Evolutionary conservation across 1,140 invertebrate genomes (phyloP).

Genomic region (Euura saliciscinereae): DNA sequence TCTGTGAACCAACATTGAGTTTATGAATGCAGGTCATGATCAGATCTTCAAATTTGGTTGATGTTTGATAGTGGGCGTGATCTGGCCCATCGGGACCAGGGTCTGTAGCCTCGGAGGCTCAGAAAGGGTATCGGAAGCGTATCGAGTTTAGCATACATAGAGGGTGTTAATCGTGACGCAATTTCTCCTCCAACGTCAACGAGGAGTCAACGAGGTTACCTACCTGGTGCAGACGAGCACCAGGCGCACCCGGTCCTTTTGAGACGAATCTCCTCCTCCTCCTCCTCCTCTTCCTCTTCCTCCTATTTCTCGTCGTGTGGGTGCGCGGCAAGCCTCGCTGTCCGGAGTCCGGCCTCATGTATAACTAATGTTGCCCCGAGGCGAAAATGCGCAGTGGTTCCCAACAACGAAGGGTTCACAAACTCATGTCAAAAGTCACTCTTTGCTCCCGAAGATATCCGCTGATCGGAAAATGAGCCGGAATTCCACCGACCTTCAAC

Average conservation of each 20-base stretch:
- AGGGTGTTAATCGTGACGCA: conserved; percentile 6
- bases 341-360: conserved; percentile 21
- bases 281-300: not conserved
- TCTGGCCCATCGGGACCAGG: too few relatives aligned
- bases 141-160: conserved; percentile 4
- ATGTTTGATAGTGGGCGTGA: too few relatives aligned
- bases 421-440: too few relatives aligned
- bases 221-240: not conserved
- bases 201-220: not conserved
- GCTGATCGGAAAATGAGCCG: too few relatives aligned
- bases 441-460: too few relatives aligned
- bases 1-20: too few relatives aligned
- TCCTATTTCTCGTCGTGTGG: not conserved
- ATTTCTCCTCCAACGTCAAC: not conserved
- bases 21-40: too few relatives aligned
- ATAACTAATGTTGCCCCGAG: conserved; percentile 28
- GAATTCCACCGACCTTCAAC: too few relatives aligned
- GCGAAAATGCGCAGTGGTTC: conserved; percentile 21
- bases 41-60: too few relatives aligned
- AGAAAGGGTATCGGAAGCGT: not conserved
- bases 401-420: not conserved
- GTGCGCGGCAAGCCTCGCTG: not conserved
- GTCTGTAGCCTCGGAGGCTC: too few relatives aligned
- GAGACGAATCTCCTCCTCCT: not conserved
- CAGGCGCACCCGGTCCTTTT: not conserved